Conservation (phyloP, 2,113 vertebrate genomes). For the Cygnus atratus region DNA sequence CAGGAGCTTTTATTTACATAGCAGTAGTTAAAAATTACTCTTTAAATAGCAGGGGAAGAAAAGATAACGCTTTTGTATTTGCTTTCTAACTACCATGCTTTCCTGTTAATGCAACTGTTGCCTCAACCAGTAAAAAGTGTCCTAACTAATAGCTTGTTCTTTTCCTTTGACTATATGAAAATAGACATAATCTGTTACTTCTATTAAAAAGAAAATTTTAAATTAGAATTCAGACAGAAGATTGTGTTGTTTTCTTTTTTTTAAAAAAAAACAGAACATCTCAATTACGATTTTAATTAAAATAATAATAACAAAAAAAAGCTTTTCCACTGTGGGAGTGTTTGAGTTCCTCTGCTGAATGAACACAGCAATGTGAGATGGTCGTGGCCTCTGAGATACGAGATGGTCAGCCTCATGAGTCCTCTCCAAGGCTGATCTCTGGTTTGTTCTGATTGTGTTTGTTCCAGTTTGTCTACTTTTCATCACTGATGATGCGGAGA, state of each 20-base stretch:
- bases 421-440: background rate
- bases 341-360: background rate
- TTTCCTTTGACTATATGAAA: background rate
- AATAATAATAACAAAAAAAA: background rate
- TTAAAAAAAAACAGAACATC: background rate
- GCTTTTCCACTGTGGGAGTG: background rate
- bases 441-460: background rate
- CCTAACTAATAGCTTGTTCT: background rate
- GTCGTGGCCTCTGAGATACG: background rate
- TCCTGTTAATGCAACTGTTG: background rate
- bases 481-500: background rate
- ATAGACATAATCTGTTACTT: background rate
- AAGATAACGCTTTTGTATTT: too few relatives aligned
- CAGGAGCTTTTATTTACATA: background rate
- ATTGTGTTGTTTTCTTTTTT: background rate
- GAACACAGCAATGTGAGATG: fast-evolving
- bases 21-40: background rate
- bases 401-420: fast-evolving
- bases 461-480: background rate
- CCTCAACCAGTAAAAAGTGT: background rate
- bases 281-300: background rate
- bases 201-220: background rate
- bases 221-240: background rate
- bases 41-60: too few relatives aligned
- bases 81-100: background rate